A percentile compares a stretch with the other conserved stretches of the same genome.
phyloP scores from a whole-genome alignment of 2,888 invertebrate genomes.

The Camponotus fellah region DNA sequence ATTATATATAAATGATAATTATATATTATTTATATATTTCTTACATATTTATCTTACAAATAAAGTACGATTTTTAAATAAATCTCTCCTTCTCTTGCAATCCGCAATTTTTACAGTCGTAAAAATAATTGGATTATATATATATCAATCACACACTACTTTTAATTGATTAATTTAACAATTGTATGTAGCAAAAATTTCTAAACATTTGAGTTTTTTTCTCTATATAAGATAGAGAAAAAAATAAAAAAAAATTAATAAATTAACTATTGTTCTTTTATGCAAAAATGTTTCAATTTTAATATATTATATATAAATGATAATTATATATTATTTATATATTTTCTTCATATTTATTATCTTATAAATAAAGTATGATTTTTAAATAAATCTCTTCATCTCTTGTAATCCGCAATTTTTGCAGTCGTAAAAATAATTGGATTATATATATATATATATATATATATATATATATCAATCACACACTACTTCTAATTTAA shows the following conservation, averaged over 20 bases:
- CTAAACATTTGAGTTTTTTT: background rate
- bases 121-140: conserved; percentile 9
- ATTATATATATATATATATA: no score
- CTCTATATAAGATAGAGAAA: background rate
- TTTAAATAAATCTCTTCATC: background rate
- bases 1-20: background rate
- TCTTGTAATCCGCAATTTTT: background rate
- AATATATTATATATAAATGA: background rate
- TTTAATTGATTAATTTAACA: background rate
- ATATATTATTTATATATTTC: background rate
- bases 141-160: background rate
- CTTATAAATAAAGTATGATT: background rate
- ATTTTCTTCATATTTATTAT: background rate
- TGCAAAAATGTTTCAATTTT: background rate
- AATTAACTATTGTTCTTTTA: background rate
- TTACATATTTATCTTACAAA: background rate
- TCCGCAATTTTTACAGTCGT: background rate
- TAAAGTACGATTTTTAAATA: background rate
- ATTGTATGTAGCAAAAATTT: background rate
- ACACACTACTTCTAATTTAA: background rate
- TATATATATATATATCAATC: background rate
- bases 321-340: conserved; percentile 2
- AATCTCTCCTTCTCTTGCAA: background rate
- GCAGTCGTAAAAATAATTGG: background rate
- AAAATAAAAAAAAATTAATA: background rate